Percentiles rank a stretch among this genome's conserved stretches.
These are phyloP conservation scores for Xestia rhomboidea DNA, from an alignment of 2,888 invertebrate species.

Conservation along the genomic window DNA sequence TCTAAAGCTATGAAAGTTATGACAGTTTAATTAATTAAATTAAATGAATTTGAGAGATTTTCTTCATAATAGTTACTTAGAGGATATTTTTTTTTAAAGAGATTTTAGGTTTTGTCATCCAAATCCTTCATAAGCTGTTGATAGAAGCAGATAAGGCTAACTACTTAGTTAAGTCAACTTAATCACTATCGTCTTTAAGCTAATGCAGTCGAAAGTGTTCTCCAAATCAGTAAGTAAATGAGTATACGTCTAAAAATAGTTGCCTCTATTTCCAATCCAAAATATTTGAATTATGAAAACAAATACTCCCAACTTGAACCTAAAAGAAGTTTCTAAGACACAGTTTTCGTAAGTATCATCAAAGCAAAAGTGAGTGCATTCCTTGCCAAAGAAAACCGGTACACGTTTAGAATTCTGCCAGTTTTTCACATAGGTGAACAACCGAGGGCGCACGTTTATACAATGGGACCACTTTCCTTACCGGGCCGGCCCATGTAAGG, in stretches of 20 bases:
- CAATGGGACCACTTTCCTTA: conserved; percentile 88
- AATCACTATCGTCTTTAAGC: conserved; percentile 22
- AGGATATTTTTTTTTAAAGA: background rate
- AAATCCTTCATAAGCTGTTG: background rate
- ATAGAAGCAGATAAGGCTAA: conserved; percentile 19
- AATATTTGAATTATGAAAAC: conserved; percentile 35
- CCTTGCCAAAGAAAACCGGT: conserved; percentile 65
- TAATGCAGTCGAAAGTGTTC: conserved; percentile 16
- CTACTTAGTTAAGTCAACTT: background rate
- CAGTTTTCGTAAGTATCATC: conserved; percentile 27
- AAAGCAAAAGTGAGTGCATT: conserved; percentile 69
- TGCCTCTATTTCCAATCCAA: conserved; percentile 8
- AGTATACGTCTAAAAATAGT: conserved; percentile 17
- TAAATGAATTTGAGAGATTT: background rate
- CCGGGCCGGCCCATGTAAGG: conserved; percentile 78
- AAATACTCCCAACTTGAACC: background rate
- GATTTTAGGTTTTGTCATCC: background rate
- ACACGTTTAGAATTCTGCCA: conserved; percentile 75
- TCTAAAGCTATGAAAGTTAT: background rate
- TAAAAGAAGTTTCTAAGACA: conserved; percentile 13
- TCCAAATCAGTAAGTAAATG: conserved; percentile 24
- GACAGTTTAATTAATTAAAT: background rate
- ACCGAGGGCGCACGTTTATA: conserved; percentile 75
- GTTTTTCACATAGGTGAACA: conserved; percentile 85
- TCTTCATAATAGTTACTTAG: background rate